Evolutionary conservation across 2,113 vertebrate genomes (phyloP), one percentile per base, ranked within the genome.

Genomic region (Canis aureus): DNA sequence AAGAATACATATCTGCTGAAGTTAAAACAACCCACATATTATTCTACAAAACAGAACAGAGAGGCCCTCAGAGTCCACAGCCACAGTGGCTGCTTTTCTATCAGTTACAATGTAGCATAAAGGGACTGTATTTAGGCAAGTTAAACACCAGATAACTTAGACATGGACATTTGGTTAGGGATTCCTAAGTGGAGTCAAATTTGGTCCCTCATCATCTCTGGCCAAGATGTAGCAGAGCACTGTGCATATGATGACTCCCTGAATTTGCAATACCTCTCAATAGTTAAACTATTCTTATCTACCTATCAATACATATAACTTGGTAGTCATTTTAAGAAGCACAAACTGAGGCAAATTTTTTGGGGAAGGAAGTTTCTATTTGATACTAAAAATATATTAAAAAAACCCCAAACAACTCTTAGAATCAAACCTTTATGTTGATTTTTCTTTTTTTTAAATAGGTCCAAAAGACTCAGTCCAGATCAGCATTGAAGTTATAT

Each of bases 401-500:
- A 76, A 76, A 83, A 90, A 53, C 0, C 6, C 43, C 13, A 16
- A 76, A 76, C 7, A 76, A 29, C 55, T 82, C 25, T 86, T 99
- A 85, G 95, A 99, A 98, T 98, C 98, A 97, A 94, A 92, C 29
- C 78, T 88, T 97, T 82, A 96, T 57, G 64, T 96, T 85, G 95
- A 79, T 91, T 59, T 11, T 89, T 29, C n/a, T n/a, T 81, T 76
- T 78, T 5, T 53, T 59, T 83, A 89, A 96, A 79, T 95, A 99
- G 99, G 96, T 97, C 91, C 99, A 99, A 98, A 99, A 94, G 98
- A 35, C 49, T 17, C 79, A 98, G 55, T 49, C 96, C 20, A 92
- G 97, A 43, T 99, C 99, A 0, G 98, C 98, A 0, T 97, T 99
- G 97, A 98, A 97, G 49, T 96, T 99, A 81, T 99, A 99, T 97